Conservation (phyloP, 2,797 vertebrate species). For the Peromyscus melanophrys region DNA sequence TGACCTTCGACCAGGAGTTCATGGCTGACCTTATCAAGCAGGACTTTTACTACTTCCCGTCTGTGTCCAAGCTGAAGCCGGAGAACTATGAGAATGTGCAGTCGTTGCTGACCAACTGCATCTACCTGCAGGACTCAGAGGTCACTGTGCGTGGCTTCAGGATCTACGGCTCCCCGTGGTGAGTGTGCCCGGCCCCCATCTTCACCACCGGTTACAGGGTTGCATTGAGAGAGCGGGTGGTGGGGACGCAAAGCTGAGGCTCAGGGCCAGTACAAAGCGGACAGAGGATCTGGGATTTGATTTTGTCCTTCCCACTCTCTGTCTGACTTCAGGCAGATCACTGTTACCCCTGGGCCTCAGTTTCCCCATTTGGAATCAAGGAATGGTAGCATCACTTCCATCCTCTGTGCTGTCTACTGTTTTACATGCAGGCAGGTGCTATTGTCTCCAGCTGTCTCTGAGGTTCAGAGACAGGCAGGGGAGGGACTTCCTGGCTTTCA, state of each 20-base stretch:
- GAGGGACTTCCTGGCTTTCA: neutral
- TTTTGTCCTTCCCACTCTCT: neutral
- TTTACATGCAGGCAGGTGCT: neutral
- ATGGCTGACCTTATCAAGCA: constrained; percentile 99
- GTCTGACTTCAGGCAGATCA: neutral
- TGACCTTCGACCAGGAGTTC: constrained; percentile 99
- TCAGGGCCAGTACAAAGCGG: neutral
- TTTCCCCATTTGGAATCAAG: neutral
- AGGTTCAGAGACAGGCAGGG: neutral
- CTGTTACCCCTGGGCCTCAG: neutral
- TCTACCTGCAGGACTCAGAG: constrained; percentile 98
- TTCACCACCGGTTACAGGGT: fast-evolving
- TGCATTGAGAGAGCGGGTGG: fast-evolving
- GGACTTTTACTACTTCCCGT: constrained; percentile 99
- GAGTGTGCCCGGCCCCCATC: constrained; percentile 84
- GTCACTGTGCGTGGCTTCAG: constrained; percentile 96
- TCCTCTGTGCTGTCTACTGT: fast-evolving
- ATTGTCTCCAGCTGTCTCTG: neutral
- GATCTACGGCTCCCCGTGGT: constrained; percentile 98
- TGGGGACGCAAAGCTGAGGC: neutral
- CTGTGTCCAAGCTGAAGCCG: constrained; percentile 97
- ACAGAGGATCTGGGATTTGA: neutral
- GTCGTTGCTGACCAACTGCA: constrained; percentile 98
- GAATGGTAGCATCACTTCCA: too few relatives aligned
- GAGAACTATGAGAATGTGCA: constrained; percentile 98